Conservation (phyloP, 2,113 vertebrate species). For the Chiloscyllium plagiosum region DNA sequence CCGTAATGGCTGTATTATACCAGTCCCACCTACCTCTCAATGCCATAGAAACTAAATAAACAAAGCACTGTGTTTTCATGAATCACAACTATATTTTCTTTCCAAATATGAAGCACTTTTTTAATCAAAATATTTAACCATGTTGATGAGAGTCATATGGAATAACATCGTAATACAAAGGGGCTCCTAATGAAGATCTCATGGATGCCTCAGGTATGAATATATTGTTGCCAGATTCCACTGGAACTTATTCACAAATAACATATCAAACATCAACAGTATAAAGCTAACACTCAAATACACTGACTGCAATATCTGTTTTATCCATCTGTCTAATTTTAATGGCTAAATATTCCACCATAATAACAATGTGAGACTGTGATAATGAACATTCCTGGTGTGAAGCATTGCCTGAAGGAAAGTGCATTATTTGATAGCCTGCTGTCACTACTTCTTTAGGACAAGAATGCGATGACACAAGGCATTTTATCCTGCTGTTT, state of each 20-base stretch:
- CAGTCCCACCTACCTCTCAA: too few species aligned
- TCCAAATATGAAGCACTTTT: not conserved
- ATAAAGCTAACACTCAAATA: constrained; percentile 10
- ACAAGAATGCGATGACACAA: not conserved
- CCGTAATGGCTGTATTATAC: too few species aligned
- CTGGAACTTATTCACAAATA: not conserved
- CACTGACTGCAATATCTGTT: not conserved
- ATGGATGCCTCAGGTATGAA: not conserved
- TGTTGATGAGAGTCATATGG: not conserved
- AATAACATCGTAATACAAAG: not conserved
- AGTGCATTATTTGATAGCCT: constrained; percentile 15
- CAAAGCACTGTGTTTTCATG: not conserved
- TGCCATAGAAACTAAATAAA: not conserved
- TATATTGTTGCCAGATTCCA: not conserved
- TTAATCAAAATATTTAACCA: not conserved
- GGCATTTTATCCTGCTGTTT: not conserved
- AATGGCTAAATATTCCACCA: constrained; percentile 3
- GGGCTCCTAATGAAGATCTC: not conserved
- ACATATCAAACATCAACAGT: not conserved
- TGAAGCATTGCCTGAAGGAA: constrained; percentile 22
- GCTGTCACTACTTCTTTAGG: constrained; percentile 3
- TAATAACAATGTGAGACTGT: not conserved
- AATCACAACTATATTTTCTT: not conserved
- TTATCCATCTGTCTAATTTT: constrained; percentile 21
- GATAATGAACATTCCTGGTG: not conserved